Evolutionary conservation across 2,797 vertebrate species (phyloP).

Genomic region (Tapirus indicus): DNA sequence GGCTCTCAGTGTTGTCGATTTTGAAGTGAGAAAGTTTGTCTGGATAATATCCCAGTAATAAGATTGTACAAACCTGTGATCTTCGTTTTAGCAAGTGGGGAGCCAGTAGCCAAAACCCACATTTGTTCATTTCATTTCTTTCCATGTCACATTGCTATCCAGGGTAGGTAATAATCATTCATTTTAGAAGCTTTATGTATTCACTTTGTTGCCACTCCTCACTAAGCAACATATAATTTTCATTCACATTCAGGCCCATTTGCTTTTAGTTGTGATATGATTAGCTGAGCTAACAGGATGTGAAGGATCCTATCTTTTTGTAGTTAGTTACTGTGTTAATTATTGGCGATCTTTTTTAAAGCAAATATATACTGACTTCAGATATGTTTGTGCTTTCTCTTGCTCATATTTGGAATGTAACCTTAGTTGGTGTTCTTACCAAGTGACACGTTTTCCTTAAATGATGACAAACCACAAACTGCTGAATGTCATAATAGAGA

Average conservation of each 20-base stretch:
- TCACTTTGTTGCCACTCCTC: conserved; percentile 17
- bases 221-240: conserved; percentile 33
- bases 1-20: not conserved
- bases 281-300: conserved; percentile 30
- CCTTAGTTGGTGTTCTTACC: not conserved
- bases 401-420: conserved; percentile 20
- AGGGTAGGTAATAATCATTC: conserved; percentile 26
- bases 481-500: not conserved
- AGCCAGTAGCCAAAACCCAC: not conserved
- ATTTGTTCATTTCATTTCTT: conserved; percentile 40
- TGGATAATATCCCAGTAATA: not conserved
- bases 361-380: not conserved
- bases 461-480: not conserved
- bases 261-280: conserved; percentile 56
- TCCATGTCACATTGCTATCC: not conserved
- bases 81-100: conserved; percentile 35
- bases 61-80: not conserved
- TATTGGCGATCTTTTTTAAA: not conserved
- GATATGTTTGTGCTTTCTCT: conserved; percentile 32
- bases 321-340: conserved; percentile 41
- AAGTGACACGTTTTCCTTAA: conserved; percentile 10
- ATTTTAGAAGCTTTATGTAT: not conserved
- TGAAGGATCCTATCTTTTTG: conserved; percentile 4
- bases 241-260: conserved; percentile 31
- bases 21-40: conserved; percentile 22